Conservation (phyloP, 1,140 invertebrate species). For the Campoletis sonorensis region DNA sequence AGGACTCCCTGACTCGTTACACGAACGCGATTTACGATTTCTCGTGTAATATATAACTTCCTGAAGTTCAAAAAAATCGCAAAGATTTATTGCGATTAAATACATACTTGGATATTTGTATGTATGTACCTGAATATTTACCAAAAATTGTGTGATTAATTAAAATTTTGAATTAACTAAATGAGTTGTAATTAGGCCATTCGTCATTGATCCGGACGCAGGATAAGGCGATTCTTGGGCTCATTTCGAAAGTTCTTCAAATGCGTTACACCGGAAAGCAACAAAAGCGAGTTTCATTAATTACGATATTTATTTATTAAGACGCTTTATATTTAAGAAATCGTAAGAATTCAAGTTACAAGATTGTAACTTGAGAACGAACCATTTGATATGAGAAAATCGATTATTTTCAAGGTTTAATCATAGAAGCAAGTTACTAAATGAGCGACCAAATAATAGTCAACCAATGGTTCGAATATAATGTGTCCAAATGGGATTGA, state of each 20-base stretch:
- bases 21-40: background rate
- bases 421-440: too few species aligned
- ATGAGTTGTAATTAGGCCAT: background rate
- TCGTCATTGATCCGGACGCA: background rate
- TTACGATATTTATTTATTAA: background rate
- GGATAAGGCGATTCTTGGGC: background rate
- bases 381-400: too few species aligned
- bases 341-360: too few species aligned
- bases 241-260: background rate
- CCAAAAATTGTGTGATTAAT: constrained; percentile 1
- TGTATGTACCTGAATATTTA: background rate
- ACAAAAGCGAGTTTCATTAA: background rate
- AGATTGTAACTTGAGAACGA: too few species aligned
- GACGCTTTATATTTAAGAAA: background rate
- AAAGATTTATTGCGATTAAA: background rate
- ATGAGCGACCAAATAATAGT: too few species aligned
- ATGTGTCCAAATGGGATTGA: too few species aligned
- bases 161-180: background rate
- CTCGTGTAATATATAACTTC: constrained; percentile 9
- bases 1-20: background rate
- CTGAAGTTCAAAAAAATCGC: background rate
- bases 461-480: too few species aligned
- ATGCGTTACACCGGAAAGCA: background rate
- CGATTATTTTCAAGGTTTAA: too few species aligned
- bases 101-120: background rate